Percentiles rank a stretch among this genome's conserved stretches.
Evolutionary conservation across 2,797 vertebrate genomes (phyloP).

Genomic region (Falco biarmicus): DNA sequence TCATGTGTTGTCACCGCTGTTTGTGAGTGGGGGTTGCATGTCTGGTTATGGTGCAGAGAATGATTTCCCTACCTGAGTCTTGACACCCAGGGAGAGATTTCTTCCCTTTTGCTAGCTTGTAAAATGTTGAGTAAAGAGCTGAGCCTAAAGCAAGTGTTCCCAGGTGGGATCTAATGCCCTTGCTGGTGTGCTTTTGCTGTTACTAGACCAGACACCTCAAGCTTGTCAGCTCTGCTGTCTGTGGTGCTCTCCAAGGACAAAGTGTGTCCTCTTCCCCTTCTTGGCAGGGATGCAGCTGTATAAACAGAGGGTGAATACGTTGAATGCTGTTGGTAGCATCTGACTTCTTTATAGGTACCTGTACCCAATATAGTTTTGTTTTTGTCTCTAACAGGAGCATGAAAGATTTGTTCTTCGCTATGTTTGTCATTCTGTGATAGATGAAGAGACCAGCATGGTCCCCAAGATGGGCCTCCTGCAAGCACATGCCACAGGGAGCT

Average conservation of each 20-base stretch:
- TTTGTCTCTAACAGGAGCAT: not conserved
- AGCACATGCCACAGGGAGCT: not conserved
- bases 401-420: not conserved
- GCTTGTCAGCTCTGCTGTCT: not conserved
- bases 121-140: not conserved
- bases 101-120: not conserved
- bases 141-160: not conserved
- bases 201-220: too few relatives aligned
- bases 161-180: not conserved
- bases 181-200: not conserved
- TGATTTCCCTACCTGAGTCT: not conserved
- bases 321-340: not conserved
- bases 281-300: not conserved
- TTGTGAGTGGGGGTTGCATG: accelerated
- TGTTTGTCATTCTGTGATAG: not conserved
- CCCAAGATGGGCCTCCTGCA: not conserved
- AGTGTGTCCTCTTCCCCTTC: not conserved
- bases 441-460: not conserved
- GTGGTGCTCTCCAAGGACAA: not conserved
- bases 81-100: not conserved
- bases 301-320: not conserved
- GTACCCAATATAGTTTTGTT: accelerated
- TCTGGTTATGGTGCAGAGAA: not conserved
- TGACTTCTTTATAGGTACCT: not conserved
- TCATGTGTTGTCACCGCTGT: not conserved